Conservation (phyloP, 2,797 vertebrate species). For the Urocyon cinereoargenteus region DNA sequence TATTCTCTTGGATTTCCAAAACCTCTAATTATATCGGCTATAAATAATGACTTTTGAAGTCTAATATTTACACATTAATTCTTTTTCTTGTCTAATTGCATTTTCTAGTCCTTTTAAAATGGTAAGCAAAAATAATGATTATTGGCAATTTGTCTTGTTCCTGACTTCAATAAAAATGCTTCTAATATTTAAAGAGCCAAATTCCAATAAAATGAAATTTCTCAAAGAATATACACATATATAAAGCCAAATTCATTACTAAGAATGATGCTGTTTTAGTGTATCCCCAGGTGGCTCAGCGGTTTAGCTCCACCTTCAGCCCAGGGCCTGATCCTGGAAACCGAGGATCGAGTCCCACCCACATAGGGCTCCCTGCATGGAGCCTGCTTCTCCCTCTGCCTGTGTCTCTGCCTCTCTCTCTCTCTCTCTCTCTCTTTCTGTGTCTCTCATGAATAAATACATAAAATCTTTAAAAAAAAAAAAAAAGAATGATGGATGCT, state of each 20-base stretch:
- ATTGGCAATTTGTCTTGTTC: neutral
- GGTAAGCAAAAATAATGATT: neutral
- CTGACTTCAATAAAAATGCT: neutral
- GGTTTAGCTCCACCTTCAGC: no score
- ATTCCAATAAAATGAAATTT: neutral
- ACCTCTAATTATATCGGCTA: neutral
- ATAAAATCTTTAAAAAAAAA: no score
- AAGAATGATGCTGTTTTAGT: conserved; percentile 15
- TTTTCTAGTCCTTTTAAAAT: conserved; percentile 7
- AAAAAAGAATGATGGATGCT: neutral
- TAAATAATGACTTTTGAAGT: conserved; percentile 5
- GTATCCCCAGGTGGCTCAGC: no score
- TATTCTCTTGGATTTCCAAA: neutral
- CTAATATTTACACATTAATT: neutral
- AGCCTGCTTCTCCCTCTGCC: no score
- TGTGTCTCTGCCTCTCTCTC: no score
- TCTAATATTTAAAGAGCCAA: neutral
- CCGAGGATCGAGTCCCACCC: no score
- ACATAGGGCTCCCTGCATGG: no score
- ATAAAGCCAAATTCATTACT: neutral
- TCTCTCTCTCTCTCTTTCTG: no score
- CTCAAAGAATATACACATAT: neutral
- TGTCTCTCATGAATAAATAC: no score
- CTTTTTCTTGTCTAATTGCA: conserved; percentile 9
- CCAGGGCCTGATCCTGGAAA: no score